These are phyloP conservation scores for Gopherus flavomarginatus DNA, from an alignment of 2,113 vertebrate species.

Conservation along the genomic window DNA sequence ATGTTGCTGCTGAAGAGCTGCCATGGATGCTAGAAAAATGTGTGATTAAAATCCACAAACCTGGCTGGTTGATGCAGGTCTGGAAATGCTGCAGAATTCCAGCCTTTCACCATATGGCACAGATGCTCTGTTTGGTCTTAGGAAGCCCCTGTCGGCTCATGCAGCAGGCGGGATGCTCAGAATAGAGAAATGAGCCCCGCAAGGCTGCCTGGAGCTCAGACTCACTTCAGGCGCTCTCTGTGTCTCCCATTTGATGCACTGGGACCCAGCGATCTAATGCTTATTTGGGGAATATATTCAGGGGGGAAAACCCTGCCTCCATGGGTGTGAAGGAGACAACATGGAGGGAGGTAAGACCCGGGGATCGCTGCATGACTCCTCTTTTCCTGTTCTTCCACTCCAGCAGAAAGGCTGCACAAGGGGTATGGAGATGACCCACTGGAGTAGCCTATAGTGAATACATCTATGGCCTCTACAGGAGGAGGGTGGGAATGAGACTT, in stretches of 20 bases:
- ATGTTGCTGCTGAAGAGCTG: conserved; percentile 38
- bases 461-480: accelerated
- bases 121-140: conserved; percentile 57
- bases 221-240: background rate
- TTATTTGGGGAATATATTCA: background rate
- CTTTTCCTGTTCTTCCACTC: background rate
- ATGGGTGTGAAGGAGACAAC: background rate
- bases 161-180: conserved; percentile 25
- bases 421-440: background rate
- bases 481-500: background rate
- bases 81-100: conserved; percentile 43
- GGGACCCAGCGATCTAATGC: background rate
- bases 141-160: background rate
- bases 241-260: background rate
- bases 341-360: background rate
- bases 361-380: background rate
- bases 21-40: conserved; percentile 59
- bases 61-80: background rate
- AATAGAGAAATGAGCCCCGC: background rate
- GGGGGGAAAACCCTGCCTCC: background rate
- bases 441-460: background rate
- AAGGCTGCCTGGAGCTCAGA: background rate
- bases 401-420: background rate
- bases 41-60: conserved; percentile 62
- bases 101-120: background rate